phyloP scores from a whole-genome alignment of 2,888 invertebrate genomes.

The Clitarchus hookeri region DNA sequence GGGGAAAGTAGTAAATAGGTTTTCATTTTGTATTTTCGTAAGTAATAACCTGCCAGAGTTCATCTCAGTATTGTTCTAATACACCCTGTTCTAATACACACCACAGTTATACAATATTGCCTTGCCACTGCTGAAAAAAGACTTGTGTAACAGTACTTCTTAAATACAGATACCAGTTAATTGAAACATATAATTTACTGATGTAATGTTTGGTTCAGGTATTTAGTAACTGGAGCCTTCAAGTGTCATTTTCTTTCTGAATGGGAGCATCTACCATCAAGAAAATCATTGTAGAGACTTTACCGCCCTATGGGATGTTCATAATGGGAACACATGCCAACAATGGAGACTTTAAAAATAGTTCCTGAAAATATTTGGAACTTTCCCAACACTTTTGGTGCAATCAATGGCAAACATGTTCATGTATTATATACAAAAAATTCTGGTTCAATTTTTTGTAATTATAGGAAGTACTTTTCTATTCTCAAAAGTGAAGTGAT shows the following conservation, averaged over 20 bases:
- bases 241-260: constrained; percentile 22
- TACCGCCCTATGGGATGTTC: not conserved
- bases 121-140: no score
- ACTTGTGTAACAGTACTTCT: not conserved
- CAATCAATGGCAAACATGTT: constrained; percentile 24
- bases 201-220: constrained; percentile 15
- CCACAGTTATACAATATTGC: no score
- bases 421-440: constrained; percentile 18
- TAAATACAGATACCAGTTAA: not conserved
- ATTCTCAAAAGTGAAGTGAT: constrained; percentile 32
- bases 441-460: constrained; percentile 25
- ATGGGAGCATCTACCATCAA: not conserved
- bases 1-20: no score
- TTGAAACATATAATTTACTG: not conserved
- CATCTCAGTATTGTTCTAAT: no score
- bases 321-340: constrained; percentile 22
- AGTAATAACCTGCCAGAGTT: no score
- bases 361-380: not conserved
- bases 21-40: no score
- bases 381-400: constrained; percentile 22
- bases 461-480: constrained; percentile 1
- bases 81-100: no score
- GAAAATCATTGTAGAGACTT: not conserved
- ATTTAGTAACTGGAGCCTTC: constrained; percentile 21
- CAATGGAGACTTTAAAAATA: not conserved